Evolutionary conservation across 2,888 invertebrate genomes (phyloP), one percentile per base, ranked within the genome.

Genomic region (Nomada ferruginata): DNA sequence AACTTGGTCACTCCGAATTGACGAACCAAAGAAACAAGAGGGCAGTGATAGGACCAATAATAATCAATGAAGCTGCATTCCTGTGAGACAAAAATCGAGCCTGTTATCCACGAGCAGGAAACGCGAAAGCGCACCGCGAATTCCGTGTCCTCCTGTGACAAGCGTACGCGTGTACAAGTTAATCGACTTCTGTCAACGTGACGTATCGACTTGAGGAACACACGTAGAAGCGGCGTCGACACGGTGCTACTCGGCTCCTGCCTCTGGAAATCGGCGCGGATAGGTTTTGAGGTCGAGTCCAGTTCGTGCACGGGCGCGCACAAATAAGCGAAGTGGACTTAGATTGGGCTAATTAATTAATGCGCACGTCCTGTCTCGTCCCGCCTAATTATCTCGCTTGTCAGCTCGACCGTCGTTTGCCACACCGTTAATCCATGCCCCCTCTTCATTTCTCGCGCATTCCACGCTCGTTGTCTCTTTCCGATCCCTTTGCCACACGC

Each of bases 281-380:
- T 82, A 87, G 85, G 85, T 90, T 89, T 89, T 90, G 89, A 91
- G 91, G 90, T 89, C 91, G 89, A 68, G 79, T 84, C 82, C 73
- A 84, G 84, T 81, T 86, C 86, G 87, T 85, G 90, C 84, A 89
- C 90, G 89, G 79, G 86, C 88, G 85, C 86, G 89, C 85, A 87
- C 89, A 92, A 36, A 91, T 91, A 88, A 91, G 90, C 91, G 90
- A 89, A 92, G 91, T 92, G 90, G 91, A 90, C 92, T 93, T 93
- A 92, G 93, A 93, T 93, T 93, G 92, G 92, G 92, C 92, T 92
- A 93, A 93, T 93, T 93, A 93, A 93, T 93, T 93, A 93, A 93
- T 93, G 92, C 93, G 93, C 93, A 93, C 93, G 93, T 93, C 93
- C 93, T 93, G 93, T 93, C 93, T 91, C 92, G 90, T 91, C 91